Percentiles rank a stretch among this genome's conserved stretches.
phyloP scores from a whole-genome alignment of 2,113 vertebrate species.

The Psilopsiagon aurifrons region DNA sequence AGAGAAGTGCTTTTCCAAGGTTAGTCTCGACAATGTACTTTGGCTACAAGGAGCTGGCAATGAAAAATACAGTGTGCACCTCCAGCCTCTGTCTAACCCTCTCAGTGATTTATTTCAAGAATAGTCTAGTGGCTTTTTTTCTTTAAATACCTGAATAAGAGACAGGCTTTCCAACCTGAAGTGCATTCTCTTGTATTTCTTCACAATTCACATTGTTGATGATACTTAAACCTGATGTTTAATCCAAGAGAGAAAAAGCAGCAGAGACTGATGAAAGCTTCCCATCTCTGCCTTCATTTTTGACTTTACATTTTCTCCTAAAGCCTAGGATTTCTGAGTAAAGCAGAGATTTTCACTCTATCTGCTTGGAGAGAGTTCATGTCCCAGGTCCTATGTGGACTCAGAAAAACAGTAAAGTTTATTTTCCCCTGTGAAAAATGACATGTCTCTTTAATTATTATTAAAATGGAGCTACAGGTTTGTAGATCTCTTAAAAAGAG shows the following conservation, averaged over 20 bases:
- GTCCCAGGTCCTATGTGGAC: neutral
- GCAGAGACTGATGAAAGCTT: neutral
- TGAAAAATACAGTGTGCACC: conserved; percentile 19
- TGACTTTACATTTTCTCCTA: neutral
- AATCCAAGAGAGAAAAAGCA: conserved; percentile 7
- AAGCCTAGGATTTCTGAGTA: neutral
- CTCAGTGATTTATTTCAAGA: conserved; percentile 50
- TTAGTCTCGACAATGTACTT: conserved; percentile 9
- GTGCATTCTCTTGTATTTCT: conserved; percentile 52
- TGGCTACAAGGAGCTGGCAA: neutral
- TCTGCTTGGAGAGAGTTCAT: neutral
- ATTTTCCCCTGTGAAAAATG: neutral
- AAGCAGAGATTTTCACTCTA: neutral
- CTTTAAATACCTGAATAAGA: conserved; percentile 24
- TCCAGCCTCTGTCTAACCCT: conserved; percentile 10
- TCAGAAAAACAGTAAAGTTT: neutral
- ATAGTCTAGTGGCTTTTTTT: conserved; percentile 13
- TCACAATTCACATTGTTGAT: conserved; percentile 3
- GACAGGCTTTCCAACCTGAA: conserved; percentile 49
- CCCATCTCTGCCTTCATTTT: neutral
- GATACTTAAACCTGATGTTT: conserved; percentile 51
- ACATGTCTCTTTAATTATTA: neutral
- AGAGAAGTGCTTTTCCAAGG: conserved; percentile 28
- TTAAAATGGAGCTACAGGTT: neutral
- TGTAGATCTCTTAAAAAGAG: neutral